Evolutionary conservation across 2,797 vertebrate species (phyloP).

Genomic region (Characodon lateralis): DNA sequence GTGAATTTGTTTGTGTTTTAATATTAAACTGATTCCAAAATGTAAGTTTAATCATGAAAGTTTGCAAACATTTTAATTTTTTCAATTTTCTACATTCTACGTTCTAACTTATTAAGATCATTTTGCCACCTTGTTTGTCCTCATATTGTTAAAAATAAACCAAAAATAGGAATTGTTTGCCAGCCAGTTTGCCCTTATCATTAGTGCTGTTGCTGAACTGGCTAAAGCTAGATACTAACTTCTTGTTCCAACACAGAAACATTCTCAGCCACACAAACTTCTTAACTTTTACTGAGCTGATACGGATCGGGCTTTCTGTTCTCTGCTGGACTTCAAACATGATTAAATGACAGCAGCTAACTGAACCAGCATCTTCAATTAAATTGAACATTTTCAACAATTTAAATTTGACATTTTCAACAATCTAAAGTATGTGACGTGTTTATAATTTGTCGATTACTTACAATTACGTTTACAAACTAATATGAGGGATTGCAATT

Average conservation of each 20-base stretch:
- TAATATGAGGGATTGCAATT: not conserved
- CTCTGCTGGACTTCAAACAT: not conserved
- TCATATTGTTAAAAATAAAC: not conserved
- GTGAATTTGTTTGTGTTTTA: not conserved
- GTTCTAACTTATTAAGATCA: not conserved
- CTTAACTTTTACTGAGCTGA: not conserved
- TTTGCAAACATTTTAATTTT: not conserved
- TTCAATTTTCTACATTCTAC: too few relatives aligned
- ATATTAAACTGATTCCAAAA: not conserved
- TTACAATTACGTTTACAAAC: not conserved
- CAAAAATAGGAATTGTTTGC: not conserved
- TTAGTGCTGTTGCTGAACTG: not conserved
- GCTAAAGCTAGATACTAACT: not conserved
- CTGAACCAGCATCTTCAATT: not conserved
- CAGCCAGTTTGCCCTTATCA: not conserved
- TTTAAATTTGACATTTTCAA: not conserved
- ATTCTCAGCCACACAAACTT: not conserved
- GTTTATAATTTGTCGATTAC: not conserved
- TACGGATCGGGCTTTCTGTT: not conserved
- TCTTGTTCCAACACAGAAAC: not conserved
- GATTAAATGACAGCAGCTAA: not conserved
- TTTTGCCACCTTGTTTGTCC: not conserved
- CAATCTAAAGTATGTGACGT: not conserved
- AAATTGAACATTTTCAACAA: not conserved
- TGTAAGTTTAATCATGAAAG: not conserved